Base-by-base conservation (phyloP, 2,113 vertebrate genomes). In the Donacobius atricapilla region DNA sequence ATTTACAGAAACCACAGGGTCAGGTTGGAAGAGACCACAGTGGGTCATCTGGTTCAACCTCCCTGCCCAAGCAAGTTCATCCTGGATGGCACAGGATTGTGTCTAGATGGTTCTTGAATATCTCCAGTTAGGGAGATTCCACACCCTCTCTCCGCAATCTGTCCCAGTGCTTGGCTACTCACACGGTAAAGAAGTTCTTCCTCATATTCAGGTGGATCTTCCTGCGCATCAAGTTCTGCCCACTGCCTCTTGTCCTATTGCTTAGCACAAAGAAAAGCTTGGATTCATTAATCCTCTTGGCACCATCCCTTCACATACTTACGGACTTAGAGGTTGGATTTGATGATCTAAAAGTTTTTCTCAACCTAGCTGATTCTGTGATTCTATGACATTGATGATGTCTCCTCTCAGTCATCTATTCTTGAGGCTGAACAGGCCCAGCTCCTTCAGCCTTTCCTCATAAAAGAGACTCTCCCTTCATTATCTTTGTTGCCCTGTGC, bases 351-450 rank as follows among this genome's bases (percentile, higher is more conserved):
- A 39, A 39, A 39, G 14, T 8, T 37, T 69, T 77, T 44, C 39
- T 12, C 22, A 33, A 4, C 15, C 33, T 15, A 37, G 22, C 9
- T 51, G 63, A 37, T 51, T 44, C 31, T 66, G 31, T 57, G 35
- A 37, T 35, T 35, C 51, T 1, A 0, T 86, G 17, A 50, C 35
- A 33, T 6, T 51, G 37, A 51, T 37, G 50, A 44, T 27, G 8
- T 20, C 33, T 44, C 60, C 37, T 44, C 27, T 58, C 42, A 27
- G 27, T 48, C 10, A 3, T 23, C 22, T 65, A 58, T 37, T 50
- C 44, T 65, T 0, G 0, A 81, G 68, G 19, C 22, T 33, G 33
- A 73, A 44, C 13, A 39, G 22, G 12, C 37, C 15, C 27, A 81
- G 22, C 10, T 66, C 22, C 33, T 20, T 48, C 44, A 58, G 33